Conservation (phyloP, 2,888 invertebrate genomes). For the Drosophila neonasuta region DNA sequence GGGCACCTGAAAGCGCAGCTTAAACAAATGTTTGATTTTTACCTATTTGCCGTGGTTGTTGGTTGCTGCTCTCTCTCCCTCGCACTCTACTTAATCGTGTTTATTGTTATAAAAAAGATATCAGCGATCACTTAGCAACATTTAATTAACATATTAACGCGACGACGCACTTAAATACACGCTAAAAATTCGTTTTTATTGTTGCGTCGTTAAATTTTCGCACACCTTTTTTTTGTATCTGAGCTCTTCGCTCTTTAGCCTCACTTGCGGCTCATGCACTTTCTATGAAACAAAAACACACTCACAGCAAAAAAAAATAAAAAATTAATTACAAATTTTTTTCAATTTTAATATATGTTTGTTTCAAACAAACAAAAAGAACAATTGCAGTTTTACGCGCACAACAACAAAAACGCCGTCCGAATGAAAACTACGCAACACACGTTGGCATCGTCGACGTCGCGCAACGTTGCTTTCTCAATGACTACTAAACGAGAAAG, state of each 20-base stretch:
- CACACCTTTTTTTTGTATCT: slow-evolving; percentile 18
- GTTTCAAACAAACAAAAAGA: slow-evolving; percentile 19
- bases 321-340: background rate
- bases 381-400: slow-evolving; percentile 64
- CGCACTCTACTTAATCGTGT: slow-evolving; percentile 21
- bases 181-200: slow-evolving; percentile 43
- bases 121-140: slow-evolving; percentile 48
- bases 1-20: slow-evolving; percentile 43
- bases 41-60: slow-evolving; percentile 46
- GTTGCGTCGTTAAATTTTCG: slow-evolving; percentile 39
- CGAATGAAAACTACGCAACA: slow-evolving; percentile 40
- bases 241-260: background rate
- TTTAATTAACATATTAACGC: slow-evolving; percentile 49
- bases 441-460: slow-evolving; percentile 39
- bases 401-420: slow-evolving; percentile 26
- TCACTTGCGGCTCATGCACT: slow-evolving; percentile 22
- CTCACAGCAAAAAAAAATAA: slow-evolving; percentile 23
- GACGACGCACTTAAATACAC: slow-evolving; percentile 48
- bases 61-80: slow-evolving; percentile 15
- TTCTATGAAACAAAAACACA: slow-evolving; percentile 12
- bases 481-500: slow-evolving; percentile 51
- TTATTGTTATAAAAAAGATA: slow-evolving; percentile 37
- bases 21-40: slow-evolving; percentile 54
- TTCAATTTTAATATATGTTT: slow-evolving; percentile 14
- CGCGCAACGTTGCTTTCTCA: slow-evolving; percentile 67